phyloP scores from a whole-genome alignment of 1,140 invertebrate genomes.

The Heliconius melpomene region DNA sequence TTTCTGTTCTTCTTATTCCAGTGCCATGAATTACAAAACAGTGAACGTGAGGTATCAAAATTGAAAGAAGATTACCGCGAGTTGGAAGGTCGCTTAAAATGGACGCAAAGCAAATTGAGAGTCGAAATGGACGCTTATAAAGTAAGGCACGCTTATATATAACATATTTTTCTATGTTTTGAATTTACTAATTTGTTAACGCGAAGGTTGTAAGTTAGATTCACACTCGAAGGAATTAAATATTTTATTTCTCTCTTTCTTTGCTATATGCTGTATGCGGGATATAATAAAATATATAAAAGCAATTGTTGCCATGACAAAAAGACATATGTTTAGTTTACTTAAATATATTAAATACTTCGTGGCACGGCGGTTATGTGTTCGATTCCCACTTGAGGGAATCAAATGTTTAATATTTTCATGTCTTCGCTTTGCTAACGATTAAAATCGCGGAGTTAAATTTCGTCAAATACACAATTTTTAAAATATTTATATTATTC shows the following conservation, averaged over 20 bases:
- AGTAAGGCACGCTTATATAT: slow-evolving; percentile 57
- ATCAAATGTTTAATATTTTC: no score
- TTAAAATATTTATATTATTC: not conserved
- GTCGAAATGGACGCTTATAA: slow-evolving; percentile 89
- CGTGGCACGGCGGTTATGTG: no score
- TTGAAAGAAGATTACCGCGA: slow-evolving; percentile 87
- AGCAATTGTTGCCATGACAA: no score
- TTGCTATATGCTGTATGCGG: not conserved
- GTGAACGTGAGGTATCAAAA: slow-evolving; percentile 86
- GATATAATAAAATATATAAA: not conserved
- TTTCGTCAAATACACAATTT: not conserved
- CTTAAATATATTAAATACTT: not conserved
- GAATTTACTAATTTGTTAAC: not conserved
- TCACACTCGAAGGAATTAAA: no score
- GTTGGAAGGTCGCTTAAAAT: slow-evolving; percentile 90
- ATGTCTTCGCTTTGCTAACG: not conserved
- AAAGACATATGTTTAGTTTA: no score
- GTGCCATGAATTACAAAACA: slow-evolving; percentile 84
- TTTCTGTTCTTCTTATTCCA: slow-evolving; percentile 58
- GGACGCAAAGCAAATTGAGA: slow-evolving; percentile 91
- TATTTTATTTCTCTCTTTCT: not conserved
- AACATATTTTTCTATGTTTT: no score
- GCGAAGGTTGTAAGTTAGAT: not conserved
- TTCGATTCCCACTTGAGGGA: no score
- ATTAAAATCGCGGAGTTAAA: not conserved